phyloP scores from a whole-genome alignment of 2,888 invertebrate genomes.

The Latrodectus elegans region DNA sequence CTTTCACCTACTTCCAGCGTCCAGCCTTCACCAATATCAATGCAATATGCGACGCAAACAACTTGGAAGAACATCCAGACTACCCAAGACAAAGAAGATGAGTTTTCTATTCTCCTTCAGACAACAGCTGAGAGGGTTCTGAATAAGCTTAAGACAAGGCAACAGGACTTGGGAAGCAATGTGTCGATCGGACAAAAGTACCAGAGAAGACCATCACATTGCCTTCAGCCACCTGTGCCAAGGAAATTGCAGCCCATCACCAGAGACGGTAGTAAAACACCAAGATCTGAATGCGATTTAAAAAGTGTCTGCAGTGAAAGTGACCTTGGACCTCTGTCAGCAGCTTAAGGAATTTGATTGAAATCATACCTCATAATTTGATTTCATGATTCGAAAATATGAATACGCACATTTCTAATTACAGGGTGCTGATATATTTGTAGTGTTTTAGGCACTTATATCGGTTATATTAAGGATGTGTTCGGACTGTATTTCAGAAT shows the following conservation, averaged over 20 bases:
- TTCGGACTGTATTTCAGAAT: too few relatives aligned
- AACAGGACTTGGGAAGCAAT: constrained; percentile 41
- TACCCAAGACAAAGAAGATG: constrained; percentile 41
- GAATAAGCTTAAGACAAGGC: constrained; percentile 44
- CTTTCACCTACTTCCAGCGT: constrained; percentile 31
- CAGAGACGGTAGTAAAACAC: constrained; percentile 51
- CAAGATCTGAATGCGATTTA: constrained; percentile 47
- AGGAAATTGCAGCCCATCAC: constrained; percentile 58
- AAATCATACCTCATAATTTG: not conserved
- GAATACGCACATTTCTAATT: too few relatives aligned
- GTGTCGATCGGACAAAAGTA: constrained; percentile 24
- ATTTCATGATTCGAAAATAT: too few relatives aligned
- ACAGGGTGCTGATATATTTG: too few relatives aligned
- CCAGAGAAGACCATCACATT: constrained; percentile 30
- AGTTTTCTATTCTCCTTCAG: constrained; percentile 47
- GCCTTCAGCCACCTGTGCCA: constrained; percentile 43
- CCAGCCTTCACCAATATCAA: constrained; percentile 19
- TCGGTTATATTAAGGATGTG: too few relatives aligned
- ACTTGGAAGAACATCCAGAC: constrained; percentile 13
- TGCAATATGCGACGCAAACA: constrained; percentile 25
- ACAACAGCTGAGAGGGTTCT: constrained; percentile 61
- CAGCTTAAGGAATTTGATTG: constrained; percentile 6
- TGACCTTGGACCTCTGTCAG: constrained; percentile 49
- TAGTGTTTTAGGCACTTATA: too few relatives aligned
- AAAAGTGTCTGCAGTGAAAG: constrained; percentile 36